These are phyloP conservation scores for Junonia oenone DNA, from an alignment of 2,888 invertebrate genomes.

Conservation along the genomic window DNA sequence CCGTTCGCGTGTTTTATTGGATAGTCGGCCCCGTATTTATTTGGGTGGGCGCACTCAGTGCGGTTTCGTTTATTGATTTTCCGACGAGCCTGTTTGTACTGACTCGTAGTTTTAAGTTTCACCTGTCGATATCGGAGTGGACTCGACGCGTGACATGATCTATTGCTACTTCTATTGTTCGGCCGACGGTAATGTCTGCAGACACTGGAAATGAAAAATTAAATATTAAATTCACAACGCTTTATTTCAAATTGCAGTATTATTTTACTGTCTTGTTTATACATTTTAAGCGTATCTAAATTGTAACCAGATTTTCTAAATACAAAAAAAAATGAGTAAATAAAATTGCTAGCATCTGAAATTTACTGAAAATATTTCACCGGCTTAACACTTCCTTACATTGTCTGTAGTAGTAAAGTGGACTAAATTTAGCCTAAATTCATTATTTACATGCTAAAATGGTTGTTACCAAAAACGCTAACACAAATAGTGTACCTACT, in stretches of 20 bases:
- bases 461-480: too few species aligned
- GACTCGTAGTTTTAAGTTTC: slow-evolving; percentile 48
- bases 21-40: slow-evolving; percentile 74
- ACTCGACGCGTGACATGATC: slow-evolving; percentile 41
- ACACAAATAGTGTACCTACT: too few species aligned
- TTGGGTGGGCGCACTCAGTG: slow-evolving; percentile 56
- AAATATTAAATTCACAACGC: background rate
- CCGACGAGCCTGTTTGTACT: slow-evolving; percentile 47
- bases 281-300: background rate
- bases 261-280: background rate
- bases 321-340: too few species aligned
- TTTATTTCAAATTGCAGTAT: background rate
- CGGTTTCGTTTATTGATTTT: slow-evolving; percentile 74
- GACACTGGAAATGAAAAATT: slow-evolving; percentile 30
- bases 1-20: slow-evolving; percentile 79
- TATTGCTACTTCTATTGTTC: slow-evolving; percentile 35
- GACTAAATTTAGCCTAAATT: too few species aligned
- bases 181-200: slow-evolving; percentile 26
- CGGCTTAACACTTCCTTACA: background rate
- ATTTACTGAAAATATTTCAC: too few species aligned
- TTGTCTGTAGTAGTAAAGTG: too few species aligned
- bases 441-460: too few species aligned
- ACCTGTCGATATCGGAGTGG: slow-evolving; percentile 40
- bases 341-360: too few species aligned
- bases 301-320: too few species aligned